phyloP scores from a whole-genome alignment of 2,888 invertebrate species.

The Abrostola triplasia region DNA sequence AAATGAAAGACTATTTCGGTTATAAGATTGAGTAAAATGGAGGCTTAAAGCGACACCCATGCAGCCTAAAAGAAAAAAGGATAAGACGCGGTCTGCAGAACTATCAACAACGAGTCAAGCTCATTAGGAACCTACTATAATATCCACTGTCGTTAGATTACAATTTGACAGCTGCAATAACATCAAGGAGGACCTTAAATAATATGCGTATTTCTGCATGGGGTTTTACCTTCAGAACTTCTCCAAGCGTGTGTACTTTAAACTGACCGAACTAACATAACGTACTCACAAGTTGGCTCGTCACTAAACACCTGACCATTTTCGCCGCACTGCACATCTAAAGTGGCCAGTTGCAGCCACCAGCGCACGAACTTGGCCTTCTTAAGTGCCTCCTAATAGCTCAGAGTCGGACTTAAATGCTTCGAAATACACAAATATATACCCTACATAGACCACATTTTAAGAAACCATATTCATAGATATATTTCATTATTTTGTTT shows the following conservation, averaged over 20 bases:
- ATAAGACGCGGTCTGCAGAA: too few relatives aligned
- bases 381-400: slow-evolving; percentile 27
- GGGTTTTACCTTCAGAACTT: neutral
- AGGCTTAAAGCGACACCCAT: too few relatives aligned
- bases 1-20: too few relatives aligned
- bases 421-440: slow-evolving; percentile 7
- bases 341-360: slow-evolving; percentile 7
- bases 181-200: too few relatives aligned
- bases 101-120: neutral
- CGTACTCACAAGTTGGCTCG: slow-evolving; percentile 15
- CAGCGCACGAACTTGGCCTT: slow-evolving; percentile 18
- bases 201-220: neutral
- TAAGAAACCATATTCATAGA: neutral
- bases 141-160: slow-evolving; percentile 31
- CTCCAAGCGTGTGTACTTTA: slow-evolving; percentile 2
- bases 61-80: too few relatives aligned
- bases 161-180: neutral
- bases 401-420: slow-evolving; percentile 16
- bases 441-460: too few relatives aligned
- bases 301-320: slow-evolving; percentile 27
- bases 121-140: slow-evolving; percentile 39
- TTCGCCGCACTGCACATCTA: slow-evolving; percentile 21
- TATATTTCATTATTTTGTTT: too few relatives aligned
- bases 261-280: slow-evolving; percentile 17
- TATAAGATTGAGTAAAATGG: too few relatives aligned